Base-by-base conservation (phyloP, 2,797 vertebrate species). In the Cuniculus paca region DNA sequence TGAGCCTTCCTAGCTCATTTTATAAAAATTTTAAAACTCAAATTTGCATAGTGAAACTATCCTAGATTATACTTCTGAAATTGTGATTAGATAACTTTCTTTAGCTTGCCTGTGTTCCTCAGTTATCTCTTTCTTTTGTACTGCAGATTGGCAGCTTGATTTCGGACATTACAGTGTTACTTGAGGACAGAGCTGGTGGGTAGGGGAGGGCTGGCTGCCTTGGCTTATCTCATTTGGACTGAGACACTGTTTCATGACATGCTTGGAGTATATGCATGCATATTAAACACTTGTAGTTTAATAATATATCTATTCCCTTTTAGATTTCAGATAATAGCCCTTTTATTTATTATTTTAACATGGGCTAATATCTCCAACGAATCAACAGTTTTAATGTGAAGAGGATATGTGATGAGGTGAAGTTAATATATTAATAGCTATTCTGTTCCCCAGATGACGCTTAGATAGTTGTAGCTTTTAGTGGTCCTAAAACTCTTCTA, bases 41-140 rank as follows among this genome's bases (percentile, higher is more conserved):
- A 75, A 61, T 91, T 60, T 88, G 34, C 74, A 45, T 77, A 45
- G 12, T 80, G 63, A 79, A 93, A 93, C 52, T 61, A 87, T 60
- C 11, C 34, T 92, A 50, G 82, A 79, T 80, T 52, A 87, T 97
- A 36, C n/a, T 83, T 82, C 75, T 90, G 45, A 65, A 91, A 68
- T 68, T 90, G 2, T 90, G 2, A 74, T 4, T 56, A 52, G 14
- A 9, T 91, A 22, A 20, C 39, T 78, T 39, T 92, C 48, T 92
- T 79, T 94, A 85, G n/a, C 36, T 36, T 90, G 31, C 31, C 31
- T 74, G 2, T 52, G 36, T 83, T 78, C 39, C 48, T 94, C 19
- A 61, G 31, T 63, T 95, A 56, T n/a, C 16, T 89, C 88, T 75
- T 78, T 48, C 36, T 65, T 58, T 58, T 70, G 11, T 89, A 34